Base-by-base conservation (phyloP, 1,140 invertebrate species). In the Andricus grossulariae region DNA sequence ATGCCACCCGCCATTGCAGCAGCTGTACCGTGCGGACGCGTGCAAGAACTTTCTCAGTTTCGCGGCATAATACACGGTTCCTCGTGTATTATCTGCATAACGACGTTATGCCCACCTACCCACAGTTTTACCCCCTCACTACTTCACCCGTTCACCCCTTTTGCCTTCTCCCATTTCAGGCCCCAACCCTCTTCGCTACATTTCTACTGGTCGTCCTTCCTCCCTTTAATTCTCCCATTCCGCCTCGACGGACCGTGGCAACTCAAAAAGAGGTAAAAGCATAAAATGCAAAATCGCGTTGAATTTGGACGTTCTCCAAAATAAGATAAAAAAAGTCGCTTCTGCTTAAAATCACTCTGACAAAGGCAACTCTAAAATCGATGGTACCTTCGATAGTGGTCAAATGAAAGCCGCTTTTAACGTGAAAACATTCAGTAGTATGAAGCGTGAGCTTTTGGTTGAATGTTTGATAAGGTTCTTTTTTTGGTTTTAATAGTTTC, bases 1-100 rank as follows among this genome's bases (percentile, higher is more conserved):
- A 55, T 57, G 72, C 73, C 72, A 75, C 54, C 49, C 73, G 50
- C 54, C 71, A 79, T 71, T 72, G 74, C 71, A 5, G 55, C 60
- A 73, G 70, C 52, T 52, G 75, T 75, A 75, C 54, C 19, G 70
- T 19, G 55, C 73, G 71, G 49, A 25, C 71, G n/a, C 49, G 71
- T 74, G 52, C 71, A 72, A 79, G 50, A 79, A 79, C 66, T 79
- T 79, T 75, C 19, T 39, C 55, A 73, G 74, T 79, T 79, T 79
- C 72, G 49, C 55, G 54, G 60, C 19, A 75, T 60, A 75, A 75
- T 75, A 55, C 21, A 60, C 60, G 74, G n/a, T 72, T 74, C 45
- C 25, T 50, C 52, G 54, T 73, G 74, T 74, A 77, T 72, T 77
- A 80, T 80, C 71, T 79, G 19, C 57, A 79, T 73, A 75, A 76